Percentiles rank a stretch among this genome's conserved stretches.
phyloP scores from a whole-genome alignment of 2,797 vertebrate genomes.

The Peromyscus attwateri region DNA sequence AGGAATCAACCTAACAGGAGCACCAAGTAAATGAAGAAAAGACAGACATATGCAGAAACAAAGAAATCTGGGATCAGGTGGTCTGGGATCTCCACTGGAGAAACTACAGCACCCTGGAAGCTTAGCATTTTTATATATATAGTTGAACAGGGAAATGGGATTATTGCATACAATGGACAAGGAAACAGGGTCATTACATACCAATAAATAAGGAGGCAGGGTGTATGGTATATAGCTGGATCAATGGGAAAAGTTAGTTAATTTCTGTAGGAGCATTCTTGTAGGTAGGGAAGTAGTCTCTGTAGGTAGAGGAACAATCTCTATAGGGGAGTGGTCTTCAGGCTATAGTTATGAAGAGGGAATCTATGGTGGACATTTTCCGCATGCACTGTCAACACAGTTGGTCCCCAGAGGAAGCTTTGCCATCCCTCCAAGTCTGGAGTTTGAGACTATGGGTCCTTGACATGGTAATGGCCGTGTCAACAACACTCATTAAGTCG shows the following conservation, averaged over 20 bases:
- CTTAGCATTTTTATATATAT: not conserved
- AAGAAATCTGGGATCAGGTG: not conserved
- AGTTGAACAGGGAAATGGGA: not conserved
- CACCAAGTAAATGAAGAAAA: not conserved
- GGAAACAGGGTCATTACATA: not conserved
- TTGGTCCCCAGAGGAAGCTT: not conserved
- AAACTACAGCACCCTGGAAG: not conserved
- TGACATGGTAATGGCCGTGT: not conserved
- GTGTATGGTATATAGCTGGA: not conserved
- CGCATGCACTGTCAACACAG: not conserved
- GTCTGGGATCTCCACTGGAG: not conserved
- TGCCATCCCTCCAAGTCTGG: not conserved
- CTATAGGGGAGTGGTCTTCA: not conserved
- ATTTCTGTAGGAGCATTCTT: not conserved
- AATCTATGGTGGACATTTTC: not conserved
- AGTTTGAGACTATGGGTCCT: not conserved
- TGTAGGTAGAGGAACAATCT: not conserved
- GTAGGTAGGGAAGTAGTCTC: not conserved
- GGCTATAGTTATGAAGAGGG: not conserved
- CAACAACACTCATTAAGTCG: not conserved
- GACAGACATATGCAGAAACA: not conserved
- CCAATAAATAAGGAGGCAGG: not conserved
- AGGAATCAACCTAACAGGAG: not conserved
- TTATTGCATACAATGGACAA: not conserved
- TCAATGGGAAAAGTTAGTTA: not conserved